Evolutionary conservation across 37 sponge, comb jelly and placozoan species (phyloP).

Genomic region (Geodia barretti): DNA sequence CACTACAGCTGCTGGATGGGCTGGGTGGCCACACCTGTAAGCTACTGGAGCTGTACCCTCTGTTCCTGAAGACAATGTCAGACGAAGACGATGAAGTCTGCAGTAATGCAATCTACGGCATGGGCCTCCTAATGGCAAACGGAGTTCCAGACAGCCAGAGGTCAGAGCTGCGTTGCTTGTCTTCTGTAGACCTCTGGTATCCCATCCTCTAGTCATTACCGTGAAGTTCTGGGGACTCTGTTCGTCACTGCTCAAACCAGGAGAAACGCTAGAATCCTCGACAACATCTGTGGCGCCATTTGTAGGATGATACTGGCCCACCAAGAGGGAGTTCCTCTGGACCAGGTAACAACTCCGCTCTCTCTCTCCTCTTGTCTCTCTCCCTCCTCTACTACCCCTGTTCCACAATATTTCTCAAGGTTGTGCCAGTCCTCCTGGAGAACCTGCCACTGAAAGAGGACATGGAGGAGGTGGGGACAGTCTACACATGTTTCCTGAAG

Average conservation of each 20-base stretch:
- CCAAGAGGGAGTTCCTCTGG: constrained; percentile 71
- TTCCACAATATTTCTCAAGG: constrained; percentile 32
- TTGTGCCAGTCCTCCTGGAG: constrained; percentile 71
- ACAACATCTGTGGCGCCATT: constrained; percentile 85
- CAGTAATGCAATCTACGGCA: constrained; percentile 85
- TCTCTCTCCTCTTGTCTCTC: neutral
- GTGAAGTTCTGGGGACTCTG: constrained; percentile 62
- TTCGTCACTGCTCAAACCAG: constrained; percentile 46
- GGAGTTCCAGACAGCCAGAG: constrained; percentile 46
- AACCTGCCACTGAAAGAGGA: constrained; percentile 91
- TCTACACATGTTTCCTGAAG: constrained; percentile 70
- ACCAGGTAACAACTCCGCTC: constrained; percentile 60
- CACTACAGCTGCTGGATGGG: constrained; percentile 61
- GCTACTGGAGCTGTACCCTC: constrained; percentile 36
- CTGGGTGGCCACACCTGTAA: constrained; percentile 21
- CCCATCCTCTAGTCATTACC: constrained; percentile 59
- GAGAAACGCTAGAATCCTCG: constrained; percentile 48
- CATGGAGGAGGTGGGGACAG: constrained; percentile 84
- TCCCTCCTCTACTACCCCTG: neutral
- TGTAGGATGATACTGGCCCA: constrained; percentile 82
- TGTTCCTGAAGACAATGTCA: constrained; percentile 52
- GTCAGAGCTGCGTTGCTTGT: constrained; percentile 13
- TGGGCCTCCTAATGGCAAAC: constrained; percentile 75
- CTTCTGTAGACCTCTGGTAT: neutral
- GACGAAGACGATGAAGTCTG: constrained; percentile 82